A percentile compares a stretch with the other conserved stretches of the same genome.
These are phyloP conservation scores for Xenus cinereus DNA, from an alignment of 2,113 vertebrate species.

Conservation along the genomic window DNA sequence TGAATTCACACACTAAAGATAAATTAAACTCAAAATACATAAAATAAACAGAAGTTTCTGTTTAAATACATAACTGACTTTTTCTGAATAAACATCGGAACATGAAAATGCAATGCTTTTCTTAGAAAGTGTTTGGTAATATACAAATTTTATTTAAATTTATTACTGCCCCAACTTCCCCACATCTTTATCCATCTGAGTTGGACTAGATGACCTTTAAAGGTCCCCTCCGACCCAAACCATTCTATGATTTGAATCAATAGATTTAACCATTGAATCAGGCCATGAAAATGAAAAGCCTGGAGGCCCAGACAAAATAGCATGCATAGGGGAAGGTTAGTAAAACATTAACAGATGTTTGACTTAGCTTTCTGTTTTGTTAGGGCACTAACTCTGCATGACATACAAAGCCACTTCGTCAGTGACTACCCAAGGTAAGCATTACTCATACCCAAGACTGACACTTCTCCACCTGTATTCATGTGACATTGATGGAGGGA, in stretches of 20 bases:
- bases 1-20: neutral
- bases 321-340: fast-evolving
- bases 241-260: no score
- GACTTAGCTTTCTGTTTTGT: neutral
- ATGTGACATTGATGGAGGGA: neutral
- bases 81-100: neutral
- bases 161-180: neutral
- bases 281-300: neutral
- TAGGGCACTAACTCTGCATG: neutral
- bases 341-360: neutral
- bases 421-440: fast-evolving
- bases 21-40: neutral
- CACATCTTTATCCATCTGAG: neutral
- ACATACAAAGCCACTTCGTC: neutral
- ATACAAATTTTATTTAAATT: neutral
- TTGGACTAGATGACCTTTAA: no score
- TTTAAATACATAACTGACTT: neutral
- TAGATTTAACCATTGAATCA: neutral
- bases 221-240: no score
- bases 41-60: neutral
- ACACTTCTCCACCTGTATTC: neutral
- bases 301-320: neutral
- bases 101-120: neutral
- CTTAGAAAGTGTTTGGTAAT: neutral
- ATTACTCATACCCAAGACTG: neutral